These are phyloP conservation scores for Drosophila fungiperda DNA, from an alignment of 2,888 invertebrate genomes.

Conservation along the genomic window DNA sequence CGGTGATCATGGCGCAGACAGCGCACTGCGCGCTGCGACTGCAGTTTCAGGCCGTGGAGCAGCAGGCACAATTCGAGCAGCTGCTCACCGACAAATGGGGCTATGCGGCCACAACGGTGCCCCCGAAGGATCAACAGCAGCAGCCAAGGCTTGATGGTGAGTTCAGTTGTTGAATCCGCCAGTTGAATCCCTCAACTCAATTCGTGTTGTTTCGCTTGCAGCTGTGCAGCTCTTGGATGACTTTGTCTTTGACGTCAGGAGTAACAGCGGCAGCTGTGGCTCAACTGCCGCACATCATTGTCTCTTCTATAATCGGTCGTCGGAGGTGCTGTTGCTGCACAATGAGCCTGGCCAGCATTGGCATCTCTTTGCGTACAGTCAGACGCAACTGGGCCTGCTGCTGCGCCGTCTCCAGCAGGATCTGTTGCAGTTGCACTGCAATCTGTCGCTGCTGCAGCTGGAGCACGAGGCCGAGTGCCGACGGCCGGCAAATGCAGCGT, in stretches of 20 bases:
- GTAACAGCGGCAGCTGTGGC: neutral
- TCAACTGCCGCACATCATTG: slow-evolving; percentile 23
- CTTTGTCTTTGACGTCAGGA: slow-evolving; percentile 18
- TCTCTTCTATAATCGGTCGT: slow-evolving; percentile 70
- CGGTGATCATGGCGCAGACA: slow-evolving; percentile 70
- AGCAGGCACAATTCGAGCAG: slow-evolving; percentile 61
- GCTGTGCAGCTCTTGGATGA: slow-evolving; percentile 41
- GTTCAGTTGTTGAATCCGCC: neutral
- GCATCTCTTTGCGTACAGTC: slow-evolving; percentile 68
- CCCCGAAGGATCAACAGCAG: slow-evolving; percentile 7
- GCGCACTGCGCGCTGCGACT: slow-evolving; percentile 58
- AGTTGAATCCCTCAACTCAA: neutral
- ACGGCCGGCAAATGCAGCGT: slow-evolving; percentile 23
- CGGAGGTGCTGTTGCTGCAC: slow-evolving; percentile 60
- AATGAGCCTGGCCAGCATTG: slow-evolving; percentile 49
- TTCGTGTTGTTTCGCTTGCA: neutral
- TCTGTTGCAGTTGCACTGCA: slow-evolving; percentile 67
- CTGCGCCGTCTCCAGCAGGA: slow-evolving; percentile 67
- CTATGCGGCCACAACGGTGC: slow-evolving; percentile 43
- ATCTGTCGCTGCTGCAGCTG: slow-evolving; percentile 50
- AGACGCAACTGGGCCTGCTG: slow-evolving; percentile 61
- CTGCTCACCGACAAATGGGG: slow-evolving; percentile 57
- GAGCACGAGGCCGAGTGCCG: slow-evolving; percentile 23
- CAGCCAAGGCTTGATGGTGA: slow-evolving; percentile 8
- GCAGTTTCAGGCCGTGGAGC: slow-evolving; percentile 26